Conservation (phyloP, 2,113 vertebrate genomes). For the Camelus dromedarius region DNA sequence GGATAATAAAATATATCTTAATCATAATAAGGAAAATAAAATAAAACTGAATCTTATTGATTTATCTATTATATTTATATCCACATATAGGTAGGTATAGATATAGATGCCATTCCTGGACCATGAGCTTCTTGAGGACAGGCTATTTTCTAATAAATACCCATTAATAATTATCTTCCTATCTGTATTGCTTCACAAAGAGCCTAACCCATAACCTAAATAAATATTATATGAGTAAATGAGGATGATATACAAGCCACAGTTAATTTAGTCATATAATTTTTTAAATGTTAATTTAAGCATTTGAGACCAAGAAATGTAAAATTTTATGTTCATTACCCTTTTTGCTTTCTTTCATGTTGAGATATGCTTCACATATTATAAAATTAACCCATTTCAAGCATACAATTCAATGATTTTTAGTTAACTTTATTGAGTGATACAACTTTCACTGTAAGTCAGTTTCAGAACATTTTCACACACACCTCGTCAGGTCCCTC, state of each 20-base stretch:
- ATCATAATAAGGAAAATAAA: constrained; percentile 46
- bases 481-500: background rate
- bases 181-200: background rate
- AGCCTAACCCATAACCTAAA: background rate
- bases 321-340: constrained; percentile 22
- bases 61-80: constrained; percentile 1
- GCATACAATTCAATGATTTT: constrained; percentile 21
- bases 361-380: constrained; percentile 3
- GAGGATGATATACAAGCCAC: background rate
- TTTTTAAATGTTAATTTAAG: constrained; percentile 16
- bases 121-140: background rate
- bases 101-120: background rate
- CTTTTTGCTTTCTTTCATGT: background rate
- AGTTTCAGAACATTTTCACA: constrained; percentile 17
- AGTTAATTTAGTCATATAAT: background rate
- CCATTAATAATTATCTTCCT: background rate
- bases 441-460: background rate
- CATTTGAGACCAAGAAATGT: constrained; percentile 48
- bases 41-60: constrained; percentile 30
- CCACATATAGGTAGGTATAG: background rate
- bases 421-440: background rate
- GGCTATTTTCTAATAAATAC: background rate
- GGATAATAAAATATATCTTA: constrained; percentile 55
- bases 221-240: constrained; percentile 11
- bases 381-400: constrained; percentile 22